A percentile compares a stretch with the other conserved stretches of the same genome.
Conservation (phyloP, 1,140 invertebrate species). For the Drosophila cardini region DNA sequence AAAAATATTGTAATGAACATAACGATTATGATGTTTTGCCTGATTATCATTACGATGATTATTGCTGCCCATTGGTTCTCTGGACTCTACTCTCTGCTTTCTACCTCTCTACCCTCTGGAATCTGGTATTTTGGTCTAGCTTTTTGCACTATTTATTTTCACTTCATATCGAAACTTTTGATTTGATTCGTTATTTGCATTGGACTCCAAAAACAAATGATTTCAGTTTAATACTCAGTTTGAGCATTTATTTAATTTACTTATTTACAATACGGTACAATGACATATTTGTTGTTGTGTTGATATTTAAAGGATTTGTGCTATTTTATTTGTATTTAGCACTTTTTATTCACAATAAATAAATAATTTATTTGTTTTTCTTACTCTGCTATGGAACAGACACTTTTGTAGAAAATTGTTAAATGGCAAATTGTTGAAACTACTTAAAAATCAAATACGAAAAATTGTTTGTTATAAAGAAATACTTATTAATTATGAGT, state of each 20-base stretch:
- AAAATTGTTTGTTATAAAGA: no score
- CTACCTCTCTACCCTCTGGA: no score
- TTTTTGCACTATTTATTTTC: slow-evolving; percentile 62
- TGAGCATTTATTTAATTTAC: slow-evolving; percentile 8
- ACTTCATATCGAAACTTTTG: slow-evolving; percentile 35
- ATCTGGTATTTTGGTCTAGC: slow-evolving; percentile 49
- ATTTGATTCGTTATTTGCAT: slow-evolving; percentile 29
- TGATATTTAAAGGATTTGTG: slow-evolving; percentile 22
- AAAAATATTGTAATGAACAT: slow-evolving; percentile 82
- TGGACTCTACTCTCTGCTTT: no score
- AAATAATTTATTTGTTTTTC: background rate
- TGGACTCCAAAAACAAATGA: slow-evolving; percentile 1
- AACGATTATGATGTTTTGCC: slow-evolving; percentile 69
- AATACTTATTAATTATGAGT: no score
- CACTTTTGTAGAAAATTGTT: no score
- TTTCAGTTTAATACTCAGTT: slow-evolving; percentile 16
- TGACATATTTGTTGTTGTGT: background rate
- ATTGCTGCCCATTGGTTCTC: slow-evolving; percentile 30
- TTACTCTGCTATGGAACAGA: background rate
- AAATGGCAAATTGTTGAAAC: no score
- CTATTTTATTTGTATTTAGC: slow-evolving; percentile 1
- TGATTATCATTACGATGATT: slow-evolving; percentile 73
- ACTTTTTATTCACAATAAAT: slow-evolving; percentile 1
- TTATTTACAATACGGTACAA: slow-evolving; percentile 7
- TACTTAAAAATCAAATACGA: no score